phyloP scores from a whole-genome alignment of 2,113 vertebrate genomes.

The Megaceryle maxima region DNA sequence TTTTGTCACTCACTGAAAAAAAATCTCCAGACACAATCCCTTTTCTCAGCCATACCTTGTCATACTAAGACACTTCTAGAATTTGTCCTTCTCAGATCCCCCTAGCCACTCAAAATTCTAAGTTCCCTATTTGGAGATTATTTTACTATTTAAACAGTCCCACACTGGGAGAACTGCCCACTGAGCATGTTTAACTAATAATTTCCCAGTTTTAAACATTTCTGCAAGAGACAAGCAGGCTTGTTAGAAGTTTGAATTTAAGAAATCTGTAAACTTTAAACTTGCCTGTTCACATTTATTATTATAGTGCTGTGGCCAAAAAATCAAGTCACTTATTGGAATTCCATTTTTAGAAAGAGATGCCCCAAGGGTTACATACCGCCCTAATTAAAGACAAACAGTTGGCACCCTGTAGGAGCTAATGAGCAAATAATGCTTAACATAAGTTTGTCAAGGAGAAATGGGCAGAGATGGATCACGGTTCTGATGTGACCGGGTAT shows the following conservation, averaged over 20 bases:
- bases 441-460: not conserved
- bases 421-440: not conserved
- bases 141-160: not conserved
- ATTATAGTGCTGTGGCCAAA: not conserved
- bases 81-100: not conserved
- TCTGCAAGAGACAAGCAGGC: not conserved
- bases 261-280: not conserved
- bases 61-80: not conserved
- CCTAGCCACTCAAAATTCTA: not conserved
- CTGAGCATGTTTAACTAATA: not conserved
- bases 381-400: not conserved
- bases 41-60: not conserved
- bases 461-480: not conserved
- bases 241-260: not conserved
- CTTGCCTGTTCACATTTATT: not conserved
- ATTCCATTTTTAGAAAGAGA: not conserved
- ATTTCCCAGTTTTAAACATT: not conserved
- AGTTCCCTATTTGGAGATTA: not conserved
- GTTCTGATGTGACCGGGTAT: not conserved
- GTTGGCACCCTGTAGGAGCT: not conserved
- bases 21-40: not conserved
- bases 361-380: not conserved
- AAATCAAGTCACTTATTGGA: not conserved
- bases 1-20: not conserved
- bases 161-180: fast-evolving